Percentiles rank a stretch among this genome's conserved stretches.
These are phyloP conservation scores for Pterocles gutturalis DNA, from an alignment of 2,113 vertebrate genomes.

Conservation along the genomic window DNA sequence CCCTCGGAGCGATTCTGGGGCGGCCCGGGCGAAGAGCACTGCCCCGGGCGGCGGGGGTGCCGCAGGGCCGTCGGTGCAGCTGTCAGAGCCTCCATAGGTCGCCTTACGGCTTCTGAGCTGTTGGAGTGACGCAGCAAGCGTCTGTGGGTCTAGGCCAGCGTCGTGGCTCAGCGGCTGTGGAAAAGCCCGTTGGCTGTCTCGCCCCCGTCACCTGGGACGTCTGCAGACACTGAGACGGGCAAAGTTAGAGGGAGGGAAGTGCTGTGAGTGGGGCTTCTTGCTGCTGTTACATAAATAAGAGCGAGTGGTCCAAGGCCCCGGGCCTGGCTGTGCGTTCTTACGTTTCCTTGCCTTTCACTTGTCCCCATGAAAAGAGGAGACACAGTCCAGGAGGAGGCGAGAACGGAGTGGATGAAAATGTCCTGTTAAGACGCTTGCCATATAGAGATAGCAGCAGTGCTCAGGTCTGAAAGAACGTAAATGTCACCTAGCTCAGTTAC, in stretches of 20 bases:
- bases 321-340: fast-evolving
- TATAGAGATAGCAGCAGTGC: fast-evolving
- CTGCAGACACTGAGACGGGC: fast-evolving
- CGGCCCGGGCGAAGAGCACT: fast-evolving
- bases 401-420: fast-evolving
- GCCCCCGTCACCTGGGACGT: fast-evolving
- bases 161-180: neutral
- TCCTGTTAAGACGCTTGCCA: fast-evolving
- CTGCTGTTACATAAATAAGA: fast-evolving
- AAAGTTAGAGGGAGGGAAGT: fast-evolving
- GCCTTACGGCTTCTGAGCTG: fast-evolving
- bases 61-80: neutral
- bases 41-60: neutral
- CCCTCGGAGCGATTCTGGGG: fast-evolving
- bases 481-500: too few species aligned
- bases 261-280: fast-evolving
- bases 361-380: fast-evolving
- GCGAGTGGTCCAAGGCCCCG: fast-evolving
- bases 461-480: fast-evolving
- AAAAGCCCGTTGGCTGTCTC: fast-evolving
- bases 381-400: fast-evolving
- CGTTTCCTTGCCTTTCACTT: fast-evolving
- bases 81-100: fast-evolving
- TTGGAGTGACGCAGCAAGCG: neutral
- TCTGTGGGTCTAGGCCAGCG: fast-evolving